phyloP scores from a whole-genome alignment of 1,140 invertebrate species.

The Cardiocondyla obscurior region DNA sequence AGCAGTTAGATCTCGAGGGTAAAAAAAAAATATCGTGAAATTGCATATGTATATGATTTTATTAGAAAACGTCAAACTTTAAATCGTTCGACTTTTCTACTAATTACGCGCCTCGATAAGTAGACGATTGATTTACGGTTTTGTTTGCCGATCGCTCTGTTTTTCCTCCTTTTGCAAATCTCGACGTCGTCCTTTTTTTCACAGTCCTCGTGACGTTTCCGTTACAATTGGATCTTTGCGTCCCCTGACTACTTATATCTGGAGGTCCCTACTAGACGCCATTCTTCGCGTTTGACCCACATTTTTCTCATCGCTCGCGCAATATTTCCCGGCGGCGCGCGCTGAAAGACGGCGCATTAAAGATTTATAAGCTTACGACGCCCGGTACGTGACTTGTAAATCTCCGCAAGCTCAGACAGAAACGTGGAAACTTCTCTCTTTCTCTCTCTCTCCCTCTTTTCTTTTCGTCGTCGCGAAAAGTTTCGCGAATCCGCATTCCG shows the following conservation, averaged over 20 bases:
- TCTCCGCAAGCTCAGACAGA: constrained; percentile 24
- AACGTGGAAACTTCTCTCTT: constrained; percentile 12
- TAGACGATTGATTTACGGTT: not conserved
- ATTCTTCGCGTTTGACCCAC: constrained; percentile 39
- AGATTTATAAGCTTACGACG: constrained; percentile 54
- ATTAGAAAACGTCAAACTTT: not conserved
- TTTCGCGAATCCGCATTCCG: constrained; percentile 32
- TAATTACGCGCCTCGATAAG: not conserved
- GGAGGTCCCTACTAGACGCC: not conserved
- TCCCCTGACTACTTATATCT: not conserved
- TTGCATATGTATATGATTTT: no score
- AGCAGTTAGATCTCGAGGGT: not conserved
- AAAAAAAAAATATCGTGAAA: not conserved
- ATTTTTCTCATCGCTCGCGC: constrained; percentile 53
- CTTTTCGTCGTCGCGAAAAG: not conserved
- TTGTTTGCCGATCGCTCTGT: not conserved
- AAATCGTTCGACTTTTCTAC: not conserved
- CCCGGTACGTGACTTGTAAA: constrained; percentile 45
- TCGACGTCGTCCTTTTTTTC: not conserved
- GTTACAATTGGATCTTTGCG: not conserved
- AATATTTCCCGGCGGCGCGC: constrained; percentile 54
- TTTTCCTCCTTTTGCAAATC: not conserved
- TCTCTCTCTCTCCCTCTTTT: not conserved
- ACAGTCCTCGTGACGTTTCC: not conserved
- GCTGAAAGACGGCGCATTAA: constrained; percentile 52